These are phyloP conservation scores for Teleogryllus occipitalis DNA, from an alignment of 1,140 invertebrate species.

Conservation along the genomic window DNA sequence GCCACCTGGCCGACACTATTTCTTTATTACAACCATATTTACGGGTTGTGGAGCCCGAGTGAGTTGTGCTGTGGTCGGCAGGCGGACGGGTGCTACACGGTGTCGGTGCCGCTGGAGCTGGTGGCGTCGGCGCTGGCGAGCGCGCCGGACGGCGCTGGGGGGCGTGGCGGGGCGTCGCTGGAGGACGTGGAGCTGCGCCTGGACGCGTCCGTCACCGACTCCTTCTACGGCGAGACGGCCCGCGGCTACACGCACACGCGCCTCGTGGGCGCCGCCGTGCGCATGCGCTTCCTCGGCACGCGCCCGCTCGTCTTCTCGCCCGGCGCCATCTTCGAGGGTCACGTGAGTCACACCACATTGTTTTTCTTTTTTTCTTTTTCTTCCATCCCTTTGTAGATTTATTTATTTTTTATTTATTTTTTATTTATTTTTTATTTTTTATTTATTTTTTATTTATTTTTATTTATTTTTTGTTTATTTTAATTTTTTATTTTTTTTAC, in stretches of 20 bases:
- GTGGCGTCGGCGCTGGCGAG: slow-evolving; percentile 16
- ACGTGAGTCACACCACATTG: slow-evolving; percentile 42
- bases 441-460: no score
- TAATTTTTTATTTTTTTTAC: no score
- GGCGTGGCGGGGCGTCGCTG: slow-evolving; percentile 30
- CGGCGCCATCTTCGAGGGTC: slow-evolving; percentile 40
- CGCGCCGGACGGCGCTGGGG: slow-evolving; percentile 23
- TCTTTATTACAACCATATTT: no score
- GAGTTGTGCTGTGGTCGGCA: slow-evolving; percentile 13
- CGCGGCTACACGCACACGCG: slow-evolving; percentile 42
- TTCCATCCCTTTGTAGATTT: no score
- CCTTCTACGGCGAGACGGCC: slow-evolving; percentile 32
- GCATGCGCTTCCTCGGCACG: slow-evolving; percentile 44
- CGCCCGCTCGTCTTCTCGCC: slow-evolving; percentile 48
- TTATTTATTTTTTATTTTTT: no score
- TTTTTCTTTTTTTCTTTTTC: no score
- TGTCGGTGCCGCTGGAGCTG: slow-evolving; percentile 15
- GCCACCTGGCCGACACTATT: no score
- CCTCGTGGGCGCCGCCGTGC: slow-evolving; percentile 39
- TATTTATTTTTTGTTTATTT: no score
- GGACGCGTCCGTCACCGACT: slow-evolving; percentile 33
- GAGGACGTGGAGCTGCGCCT: slow-evolving; percentile 30
- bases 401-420: no score
- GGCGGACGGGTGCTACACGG: slow-evolving; percentile 15
- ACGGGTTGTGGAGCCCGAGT: no score